phyloP scores from a whole-genome alignment of 2,113 vertebrate genomes.

The Amazona vittata region DNA sequence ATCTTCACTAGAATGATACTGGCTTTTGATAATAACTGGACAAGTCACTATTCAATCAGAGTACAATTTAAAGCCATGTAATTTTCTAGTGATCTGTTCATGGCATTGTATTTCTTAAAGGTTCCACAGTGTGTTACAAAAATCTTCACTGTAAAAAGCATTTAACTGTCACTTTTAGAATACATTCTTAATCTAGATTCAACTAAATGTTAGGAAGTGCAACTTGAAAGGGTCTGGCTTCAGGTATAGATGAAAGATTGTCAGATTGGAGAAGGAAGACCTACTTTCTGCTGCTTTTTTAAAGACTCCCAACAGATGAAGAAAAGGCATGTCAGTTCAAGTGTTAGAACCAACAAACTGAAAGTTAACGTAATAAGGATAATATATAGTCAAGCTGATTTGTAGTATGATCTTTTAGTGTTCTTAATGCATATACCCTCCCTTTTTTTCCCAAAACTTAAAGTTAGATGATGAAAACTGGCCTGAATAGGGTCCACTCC shows the following conservation, averaged over 20 bases:
- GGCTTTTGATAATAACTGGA: neutral
- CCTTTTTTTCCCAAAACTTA: fast-evolving
- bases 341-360: neutral
- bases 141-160: neutral
- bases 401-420: neutral
- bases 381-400: neutral
- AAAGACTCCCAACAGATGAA: neutral
- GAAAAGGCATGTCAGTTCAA: neutral
- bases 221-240: neutral
- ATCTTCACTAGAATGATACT: neutral
- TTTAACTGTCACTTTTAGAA: neutral
- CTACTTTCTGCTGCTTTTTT: neutral
- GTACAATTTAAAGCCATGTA: neutral
- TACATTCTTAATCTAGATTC: neutral
- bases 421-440: neutral
- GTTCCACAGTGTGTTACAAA: neutral
- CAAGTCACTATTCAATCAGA: neutral
- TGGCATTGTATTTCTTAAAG: neutral
- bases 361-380: neutral
- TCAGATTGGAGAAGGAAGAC: neutral
- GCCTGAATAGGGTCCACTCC: neutral
- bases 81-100: neutral
- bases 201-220: neutral
- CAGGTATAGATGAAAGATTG: neutral
- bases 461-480: neutral